Base-by-base conservation (phyloP, 2,797 vertebrate genomes). In the Melanotaenia boesemani region DNA sequence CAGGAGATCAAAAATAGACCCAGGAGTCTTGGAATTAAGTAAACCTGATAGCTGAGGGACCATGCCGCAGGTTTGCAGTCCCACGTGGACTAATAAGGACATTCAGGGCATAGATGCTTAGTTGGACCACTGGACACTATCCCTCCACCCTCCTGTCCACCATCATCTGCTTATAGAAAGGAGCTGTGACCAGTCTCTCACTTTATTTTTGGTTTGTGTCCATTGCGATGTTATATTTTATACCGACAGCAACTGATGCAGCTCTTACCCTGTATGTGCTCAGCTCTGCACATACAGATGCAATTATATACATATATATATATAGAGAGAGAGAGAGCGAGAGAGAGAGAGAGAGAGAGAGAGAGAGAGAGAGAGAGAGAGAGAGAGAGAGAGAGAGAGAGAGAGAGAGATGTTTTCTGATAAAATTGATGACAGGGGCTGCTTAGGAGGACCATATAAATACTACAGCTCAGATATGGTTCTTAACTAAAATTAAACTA, bases 61-160 rank as follows among this genome's bases (percentile, higher is more conserved):
- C 61, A 37, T 34, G 79, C 62, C 64, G 76, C 70, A 81, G 82
- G 65, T 85, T 70, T 62, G 77, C 69, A 70, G 86, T 93, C 92
- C 90, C 92, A 90, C 84, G 85, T 95, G 94, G 92, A 95, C 95
- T 93, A 94, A 95, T 95, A 95, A 93, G 95, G 94, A 91, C 88
- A 94, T 94, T 83, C 79, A 81, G 88, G 89, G 91, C 89, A 82
- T 91, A 58, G 86, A 88, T 85, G 89, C 85, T 88, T 56, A 81
- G 84, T 78, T 86, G 85, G 87, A 88, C 79, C 62, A 26, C 68
- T 80, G 82, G 87, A 84, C 81, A 59, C 80, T 68, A 79, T 70
- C 81, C 77, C 86, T 89, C 89, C 90, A 77, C 83, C 80, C 87
- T 75, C 70, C 80, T 34, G 63, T 84, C 73, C 79, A 67, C 73